Percentiles rank a stretch among this genome's conserved stretches.
These are phyloP conservation scores for Crax fasciolata DNA, from an alignment of 2,797 vertebrate genomes.

Conservation along the genomic window DNA sequence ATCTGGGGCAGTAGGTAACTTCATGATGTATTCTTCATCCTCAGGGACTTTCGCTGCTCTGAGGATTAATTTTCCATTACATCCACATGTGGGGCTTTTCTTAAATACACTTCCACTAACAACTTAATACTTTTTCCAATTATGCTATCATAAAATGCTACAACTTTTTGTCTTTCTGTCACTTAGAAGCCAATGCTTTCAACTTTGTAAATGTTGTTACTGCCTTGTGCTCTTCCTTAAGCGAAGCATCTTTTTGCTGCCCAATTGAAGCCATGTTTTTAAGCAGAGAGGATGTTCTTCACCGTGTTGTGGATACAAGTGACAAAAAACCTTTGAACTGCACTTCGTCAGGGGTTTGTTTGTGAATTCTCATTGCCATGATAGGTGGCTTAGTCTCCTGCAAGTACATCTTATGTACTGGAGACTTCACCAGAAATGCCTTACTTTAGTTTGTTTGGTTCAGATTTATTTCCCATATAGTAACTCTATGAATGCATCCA, in stretches of 20 bases:
- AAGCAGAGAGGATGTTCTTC: background rate
- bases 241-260: background rate
- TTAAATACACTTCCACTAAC: constrained; percentile 74
- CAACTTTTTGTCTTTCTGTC: constrained; percentile 41
- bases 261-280: background rate
- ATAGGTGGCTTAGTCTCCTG: background rate
- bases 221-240: background rate
- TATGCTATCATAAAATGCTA: background rate
- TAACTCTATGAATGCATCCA: background rate
- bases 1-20: constrained; percentile 73
- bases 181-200: background rate
- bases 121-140: constrained; percentile 67
- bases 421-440: background rate
- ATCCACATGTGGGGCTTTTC: constrained; percentile 43
- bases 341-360: background rate
- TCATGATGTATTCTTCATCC: constrained; percentile 61
- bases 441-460: background rate
- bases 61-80: constrained; percentile 74
- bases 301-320: background rate
- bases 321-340: background rate
- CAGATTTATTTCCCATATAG: background rate
- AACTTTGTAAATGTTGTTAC: accelerated
- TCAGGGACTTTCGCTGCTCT: constrained; percentile 63
- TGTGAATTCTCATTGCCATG: background rate
- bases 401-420: background rate